Conservation (phyloP, 2,888 invertebrate genomes). For the Pheosia tremula region DNA sequence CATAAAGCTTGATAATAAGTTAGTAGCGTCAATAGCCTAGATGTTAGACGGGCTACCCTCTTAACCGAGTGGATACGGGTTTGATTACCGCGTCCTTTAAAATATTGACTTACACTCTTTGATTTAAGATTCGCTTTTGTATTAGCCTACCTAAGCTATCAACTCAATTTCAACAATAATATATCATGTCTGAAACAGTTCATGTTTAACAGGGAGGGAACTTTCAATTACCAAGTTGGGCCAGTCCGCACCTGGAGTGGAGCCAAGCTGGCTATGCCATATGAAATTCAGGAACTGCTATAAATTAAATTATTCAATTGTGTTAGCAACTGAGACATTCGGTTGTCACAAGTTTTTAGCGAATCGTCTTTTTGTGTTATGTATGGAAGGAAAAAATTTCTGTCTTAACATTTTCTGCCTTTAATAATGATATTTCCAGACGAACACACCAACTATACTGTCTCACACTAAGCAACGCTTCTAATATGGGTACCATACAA, state of each 20-base stretch:
- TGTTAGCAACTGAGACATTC: slow-evolving; percentile 50
- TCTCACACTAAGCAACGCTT: too few relatives aligned
- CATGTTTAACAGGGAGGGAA: slow-evolving; percentile 42
- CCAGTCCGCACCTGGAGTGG: slow-evolving; percentile 55
- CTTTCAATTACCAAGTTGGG: slow-evolving; percentile 66
- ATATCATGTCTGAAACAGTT: slow-evolving; percentile 50
- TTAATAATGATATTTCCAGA: too few relatives aligned
- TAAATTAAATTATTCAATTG: slow-evolving; percentile 69
- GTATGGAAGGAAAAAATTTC: not conserved
- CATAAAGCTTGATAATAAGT: too few relatives aligned
- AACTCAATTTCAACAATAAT: slow-evolving; percentile 39
- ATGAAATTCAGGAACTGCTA: slow-evolving; percentile 51
- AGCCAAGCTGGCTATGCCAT: slow-evolving; percentile 52
- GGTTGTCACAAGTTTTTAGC: slow-evolving; percentile 48
- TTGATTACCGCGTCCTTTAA: too few relatives aligned
- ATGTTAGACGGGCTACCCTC: too few relatives aligned
- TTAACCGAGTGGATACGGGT: too few relatives aligned
- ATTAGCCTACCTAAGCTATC: slow-evolving; percentile 15
- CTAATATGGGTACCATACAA: too few relatives aligned
- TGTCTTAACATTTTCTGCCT: too few relatives aligned
- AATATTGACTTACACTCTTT: too few relatives aligned
- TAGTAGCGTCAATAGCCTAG: too few relatives aligned
- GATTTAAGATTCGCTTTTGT: not conserved
- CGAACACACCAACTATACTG: too few relatives aligned
- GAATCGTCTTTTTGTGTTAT: slow-evolving; percentile 16